These are phyloP conservation scores for Phodopus roborovskii DNA, from an alignment of 2,113 vertebrate genomes.

Conservation along the genomic window DNA sequence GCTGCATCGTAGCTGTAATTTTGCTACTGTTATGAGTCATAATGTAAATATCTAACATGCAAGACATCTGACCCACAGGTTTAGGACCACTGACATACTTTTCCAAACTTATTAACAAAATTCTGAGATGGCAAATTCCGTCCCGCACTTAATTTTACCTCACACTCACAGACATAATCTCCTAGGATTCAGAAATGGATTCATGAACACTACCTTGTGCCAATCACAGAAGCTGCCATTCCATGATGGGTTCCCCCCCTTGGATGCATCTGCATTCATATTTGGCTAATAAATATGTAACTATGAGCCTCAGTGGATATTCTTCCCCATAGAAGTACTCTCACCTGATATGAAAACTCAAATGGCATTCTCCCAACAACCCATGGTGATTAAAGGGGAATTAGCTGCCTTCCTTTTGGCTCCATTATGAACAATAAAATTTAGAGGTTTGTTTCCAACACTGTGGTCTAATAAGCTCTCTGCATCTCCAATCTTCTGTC, in stretches of 20 bases:
- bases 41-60: background rate
- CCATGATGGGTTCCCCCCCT: background rate
- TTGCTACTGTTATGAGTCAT: background rate
- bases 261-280: background rate
- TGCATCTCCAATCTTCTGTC: slow-evolving; percentile 33
- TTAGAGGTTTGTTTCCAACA: slow-evolving; percentile 13
- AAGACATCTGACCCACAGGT: background rate
- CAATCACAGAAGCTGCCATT: background rate
- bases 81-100: background rate
- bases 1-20: no score
- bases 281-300: background rate
- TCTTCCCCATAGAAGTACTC: background rate
- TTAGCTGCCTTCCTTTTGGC: background rate
- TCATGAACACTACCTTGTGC: background rate
- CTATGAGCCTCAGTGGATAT: background rate
- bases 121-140: background rate
- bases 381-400: background rate
- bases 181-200: background rate
- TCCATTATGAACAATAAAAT: slow-evolving; percentile 43
- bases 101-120: background rate
- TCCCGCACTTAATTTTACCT: background rate
- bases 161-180: background rate
- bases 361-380: background rate
- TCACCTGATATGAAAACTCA: background rate
- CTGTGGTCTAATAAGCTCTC: slow-evolving; percentile 29